phyloP scores from a whole-genome alignment of 2,888 invertebrate genomes.

The Holacanthella duospinosa region DNA sequence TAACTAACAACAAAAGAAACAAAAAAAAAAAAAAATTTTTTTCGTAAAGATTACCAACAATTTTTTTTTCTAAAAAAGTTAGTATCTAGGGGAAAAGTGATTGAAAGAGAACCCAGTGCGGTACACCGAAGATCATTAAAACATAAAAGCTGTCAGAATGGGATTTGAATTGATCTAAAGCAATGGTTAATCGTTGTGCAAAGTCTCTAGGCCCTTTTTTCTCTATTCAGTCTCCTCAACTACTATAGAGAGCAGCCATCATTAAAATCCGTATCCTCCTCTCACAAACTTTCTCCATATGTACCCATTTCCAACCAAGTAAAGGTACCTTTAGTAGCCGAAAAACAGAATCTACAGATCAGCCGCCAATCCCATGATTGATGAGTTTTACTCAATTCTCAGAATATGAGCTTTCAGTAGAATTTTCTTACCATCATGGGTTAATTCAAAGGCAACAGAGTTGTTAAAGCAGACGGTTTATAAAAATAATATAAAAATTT shows the following conservation, averaged over 20 bases:
- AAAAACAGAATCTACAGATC: background rate
- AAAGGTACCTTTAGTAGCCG: no score
- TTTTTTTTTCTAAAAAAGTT: no score
- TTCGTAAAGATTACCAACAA: background rate
- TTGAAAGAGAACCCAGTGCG: background rate
- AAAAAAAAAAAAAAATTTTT: background rate
- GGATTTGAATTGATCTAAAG: background rate
- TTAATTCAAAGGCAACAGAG: no score
- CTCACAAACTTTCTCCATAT: conserved; percentile 1
- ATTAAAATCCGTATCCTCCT: conserved; percentile 1
- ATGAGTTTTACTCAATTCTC: conserved; percentile 25
- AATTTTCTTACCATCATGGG: no score
- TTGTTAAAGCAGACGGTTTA: no score
- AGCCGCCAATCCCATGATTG: conserved; percentile 35
- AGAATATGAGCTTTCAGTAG: background rate
- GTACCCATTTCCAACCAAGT: conserved; percentile 1
- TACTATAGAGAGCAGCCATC: no score
- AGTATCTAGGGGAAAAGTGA: no score
- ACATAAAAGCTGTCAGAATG: background rate
- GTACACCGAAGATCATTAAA: conserved; percentile 1
- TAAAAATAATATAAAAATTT: no score
- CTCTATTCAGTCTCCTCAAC: background rate
- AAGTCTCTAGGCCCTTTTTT: background rate
- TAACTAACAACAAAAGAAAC: no score
- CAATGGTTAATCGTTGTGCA: background rate